Evolutionary conservation across 2,888 invertebrate species (phyloP), one percentile per base, ranked within the genome.

Genomic region (Stramonita haemastoma): DNA sequence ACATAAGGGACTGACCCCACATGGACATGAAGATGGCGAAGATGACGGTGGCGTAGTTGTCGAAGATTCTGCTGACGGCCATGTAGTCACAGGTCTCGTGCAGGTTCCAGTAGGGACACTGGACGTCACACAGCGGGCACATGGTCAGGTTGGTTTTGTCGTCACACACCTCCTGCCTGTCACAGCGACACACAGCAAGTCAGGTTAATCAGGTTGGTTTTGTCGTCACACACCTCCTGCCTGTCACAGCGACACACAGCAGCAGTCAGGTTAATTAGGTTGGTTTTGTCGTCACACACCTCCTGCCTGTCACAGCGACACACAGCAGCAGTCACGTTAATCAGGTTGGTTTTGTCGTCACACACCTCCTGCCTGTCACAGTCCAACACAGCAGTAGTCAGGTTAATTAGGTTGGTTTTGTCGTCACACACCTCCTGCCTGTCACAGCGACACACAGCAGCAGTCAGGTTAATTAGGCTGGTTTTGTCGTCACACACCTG

Each of bases 1-100:
- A 36, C 36, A 83, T 4, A 13, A 0, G n/a, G n/a, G n/a, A 84
- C 93, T 93, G 97, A 92, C 98, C 95, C 96, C 96, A 96, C 5
- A 96, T 92, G 17, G 96, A 95, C 96, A 96, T 96, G 92, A 96
- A 96, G 70, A 96, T 93, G 57, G 96, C 95, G 93, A 96, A 96
- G 93, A 96, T 94, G 81, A 96, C 94, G 11, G 96, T 96, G 86
- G 94, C 95, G 79, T 94, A 94, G 92, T 96, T 96, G 92, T 96
- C 96, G 92, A 96, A 95, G 91, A 96, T 93, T 83, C 95, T 93
- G 90, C 95, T 95, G 90, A 94, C 95, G 66, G 92, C 90, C 29
- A 94, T 93, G 89, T 95, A 94, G 26, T 90, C 89, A 91, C 96
- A 96, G 46, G 95, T 93, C n/a, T 93, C 93, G 81, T 92, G 91